phyloP scores from a whole-genome alignment of 2,888 invertebrate species.

The Archips xylosteana region DNA sequence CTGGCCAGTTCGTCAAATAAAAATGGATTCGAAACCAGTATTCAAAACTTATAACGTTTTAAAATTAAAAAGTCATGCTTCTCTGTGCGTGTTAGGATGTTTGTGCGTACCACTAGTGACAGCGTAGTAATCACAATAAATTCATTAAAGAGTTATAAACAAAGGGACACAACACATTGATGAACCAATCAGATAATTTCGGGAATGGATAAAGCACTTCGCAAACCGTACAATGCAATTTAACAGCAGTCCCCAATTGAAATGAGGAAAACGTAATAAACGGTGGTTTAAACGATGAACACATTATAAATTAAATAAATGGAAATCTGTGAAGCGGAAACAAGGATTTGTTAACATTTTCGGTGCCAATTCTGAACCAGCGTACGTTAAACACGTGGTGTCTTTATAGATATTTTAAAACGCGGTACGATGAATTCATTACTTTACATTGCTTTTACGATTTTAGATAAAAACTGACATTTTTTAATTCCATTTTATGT shows the following conservation, averaged over 20 bases:
- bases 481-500: background rate
- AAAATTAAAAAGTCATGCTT: background rate
- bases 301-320: background rate
- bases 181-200: background rate
- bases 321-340: constrained; percentile 5
- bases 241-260: background rate
- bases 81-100: background rate
- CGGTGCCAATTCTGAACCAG: background rate
- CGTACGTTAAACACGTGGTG: background rate
- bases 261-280: constrained; percentile 5
- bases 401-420: background rate
- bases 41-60: background rate
- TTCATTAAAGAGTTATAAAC: background rate
- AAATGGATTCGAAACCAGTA: background rate
- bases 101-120: background rate
- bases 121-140: background rate
- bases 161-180: background rate
- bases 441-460: background rate
- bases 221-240: background rate
- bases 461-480: background rate
- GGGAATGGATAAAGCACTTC: background rate
- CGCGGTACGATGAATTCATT: background rate
- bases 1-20: background rate
- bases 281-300: background rate
- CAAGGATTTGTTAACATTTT: constrained; percentile 6